phyloP scores from a whole-genome alignment of 2,888 invertebrate genomes.

The Cepaea hortensis region DNA sequence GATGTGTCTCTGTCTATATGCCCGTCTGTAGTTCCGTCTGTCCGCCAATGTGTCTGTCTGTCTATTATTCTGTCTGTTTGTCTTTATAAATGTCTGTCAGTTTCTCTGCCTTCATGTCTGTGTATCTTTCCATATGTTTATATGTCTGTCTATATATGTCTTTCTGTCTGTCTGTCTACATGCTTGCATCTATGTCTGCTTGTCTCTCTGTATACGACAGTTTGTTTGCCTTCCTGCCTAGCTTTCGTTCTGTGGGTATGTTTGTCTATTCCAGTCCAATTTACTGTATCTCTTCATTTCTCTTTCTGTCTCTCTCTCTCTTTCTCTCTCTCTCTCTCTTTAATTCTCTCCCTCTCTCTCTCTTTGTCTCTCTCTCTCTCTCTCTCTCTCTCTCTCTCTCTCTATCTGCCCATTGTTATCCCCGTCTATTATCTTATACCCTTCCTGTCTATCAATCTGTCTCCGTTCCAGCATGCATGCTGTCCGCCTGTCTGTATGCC shows the following conservation, averaged over 20 bases:
- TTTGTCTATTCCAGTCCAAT: not conserved
- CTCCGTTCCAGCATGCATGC: no score
- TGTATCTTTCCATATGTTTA: not conserved
- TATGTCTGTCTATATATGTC: not conserved
- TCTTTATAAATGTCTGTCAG: not conserved
- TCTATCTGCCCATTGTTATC: no score
- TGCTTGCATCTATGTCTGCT: not conserved
- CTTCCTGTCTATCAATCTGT: not conserved
- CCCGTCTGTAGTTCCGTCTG: not conserved
- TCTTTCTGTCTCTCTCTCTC: constrained; percentile 16
- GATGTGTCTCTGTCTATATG: not conserved
- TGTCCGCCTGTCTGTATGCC: constrained; percentile 21
- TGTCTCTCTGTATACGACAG: not conserved
- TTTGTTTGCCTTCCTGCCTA: not conserved
- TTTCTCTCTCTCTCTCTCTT: not conserved
- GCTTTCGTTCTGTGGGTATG: constrained; percentile 2
- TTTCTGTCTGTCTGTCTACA: not conserved
- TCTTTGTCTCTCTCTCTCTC: not conserved
- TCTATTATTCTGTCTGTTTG: not conserved
- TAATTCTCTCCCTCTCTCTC: not conserved
- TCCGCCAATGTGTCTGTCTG: not conserved
- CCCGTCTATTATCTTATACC: no score
- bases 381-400: not conserved
- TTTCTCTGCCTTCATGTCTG: not conserved
- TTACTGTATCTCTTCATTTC: not conserved